Conservation (phyloP, 2,888 invertebrate species). For the Operophtera brumata region DNA sequence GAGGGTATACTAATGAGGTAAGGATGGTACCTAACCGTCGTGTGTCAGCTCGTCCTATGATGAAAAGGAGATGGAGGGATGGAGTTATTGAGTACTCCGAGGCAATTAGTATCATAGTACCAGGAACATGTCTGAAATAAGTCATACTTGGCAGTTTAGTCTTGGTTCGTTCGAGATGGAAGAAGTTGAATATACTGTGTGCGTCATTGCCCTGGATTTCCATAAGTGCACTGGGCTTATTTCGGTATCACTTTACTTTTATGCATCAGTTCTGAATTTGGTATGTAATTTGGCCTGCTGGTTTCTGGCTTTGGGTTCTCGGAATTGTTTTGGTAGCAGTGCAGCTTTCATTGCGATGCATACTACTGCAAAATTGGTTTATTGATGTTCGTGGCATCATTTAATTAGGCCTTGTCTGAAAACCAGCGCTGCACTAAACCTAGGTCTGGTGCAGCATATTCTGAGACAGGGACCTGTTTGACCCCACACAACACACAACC, state of each 20-base stretch:
- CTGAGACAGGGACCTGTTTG: too few relatives aligned
- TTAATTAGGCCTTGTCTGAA: too few relatives aligned
- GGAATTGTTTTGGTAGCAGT: neutral
- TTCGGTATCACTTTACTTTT: conserved; percentile 5
- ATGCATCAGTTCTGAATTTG: neutral
- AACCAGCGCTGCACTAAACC: too few relatives aligned
- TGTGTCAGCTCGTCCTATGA: too few relatives aligned
- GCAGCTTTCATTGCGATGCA: neutral
- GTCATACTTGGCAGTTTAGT: too few relatives aligned
- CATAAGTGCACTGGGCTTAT: neutral
- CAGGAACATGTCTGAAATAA: conserved; percentile 4
- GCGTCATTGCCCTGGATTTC: neutral
- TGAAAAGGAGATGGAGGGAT: too few relatives aligned
- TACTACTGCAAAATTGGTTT: neutral
- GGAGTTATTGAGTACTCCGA: conserved; percentile 5
- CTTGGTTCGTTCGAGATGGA: neutral
- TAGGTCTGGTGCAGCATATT: too few relatives aligned
- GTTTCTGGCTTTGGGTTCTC: neutral
- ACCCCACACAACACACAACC: too few relatives aligned
- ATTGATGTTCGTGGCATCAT: too few relatives aligned
- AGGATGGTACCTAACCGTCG: too few relatives aligned
- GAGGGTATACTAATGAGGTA: too few relatives aligned
- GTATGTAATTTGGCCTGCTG: conserved; percentile 1
- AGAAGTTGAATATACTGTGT: neutral
- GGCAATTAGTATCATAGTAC: neutral